phyloP scores from a whole-genome alignment of 1,140 invertebrate species.

The Euwallacea fornicatus region DNA sequence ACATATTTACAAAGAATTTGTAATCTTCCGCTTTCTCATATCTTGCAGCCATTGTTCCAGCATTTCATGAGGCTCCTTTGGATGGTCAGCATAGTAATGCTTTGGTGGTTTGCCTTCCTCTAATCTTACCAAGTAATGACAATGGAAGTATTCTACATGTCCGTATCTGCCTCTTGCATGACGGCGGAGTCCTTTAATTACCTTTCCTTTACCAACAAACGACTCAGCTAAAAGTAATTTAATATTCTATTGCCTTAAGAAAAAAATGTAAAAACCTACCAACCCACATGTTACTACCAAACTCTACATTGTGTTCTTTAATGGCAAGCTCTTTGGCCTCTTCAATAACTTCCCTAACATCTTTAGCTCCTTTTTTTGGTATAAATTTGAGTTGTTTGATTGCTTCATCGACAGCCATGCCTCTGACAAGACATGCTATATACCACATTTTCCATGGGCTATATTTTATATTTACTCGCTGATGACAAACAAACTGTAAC shows the following conservation, averaged over 20 bases:
- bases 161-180: conserved; percentile 75
- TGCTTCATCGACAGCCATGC: conserved; percentile 92
- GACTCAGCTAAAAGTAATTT: conserved; percentile 73
- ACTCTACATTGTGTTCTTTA: conserved; percentile 91
- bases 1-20: conserved; percentile 64
- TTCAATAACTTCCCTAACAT: conserved; percentile 77
- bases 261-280: conserved; percentile 64
- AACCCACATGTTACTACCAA: conserved; percentile 94
- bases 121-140: conserved; percentile 85
- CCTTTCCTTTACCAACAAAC: conserved; percentile 71
- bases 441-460: conserved; percentile 93
- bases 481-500: conserved; percentile 83
- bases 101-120: conserved; percentile 85
- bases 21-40: conserved; percentile 71
- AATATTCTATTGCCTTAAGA: conserved; percentile 1
- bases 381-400: conserved; percentile 86
- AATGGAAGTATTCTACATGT: conserved; percentile 75
- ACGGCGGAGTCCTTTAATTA: conserved; percentile 80
- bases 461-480: conserved; percentile 83
- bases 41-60: conserved; percentile 72
- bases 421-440: conserved; percentile 80
- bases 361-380: conserved; percentile 77
- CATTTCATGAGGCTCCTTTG: conserved; percentile 70
- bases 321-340: conserved; percentile 91
- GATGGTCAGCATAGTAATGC: conserved; percentile 71